Percentiles rank a stretch among this genome's conserved stretches.
These are phyloP conservation scores for Gallinago nigripennis DNA, from an alignment of 2,797 vertebrate genomes.

Conservation along the genomic window DNA sequence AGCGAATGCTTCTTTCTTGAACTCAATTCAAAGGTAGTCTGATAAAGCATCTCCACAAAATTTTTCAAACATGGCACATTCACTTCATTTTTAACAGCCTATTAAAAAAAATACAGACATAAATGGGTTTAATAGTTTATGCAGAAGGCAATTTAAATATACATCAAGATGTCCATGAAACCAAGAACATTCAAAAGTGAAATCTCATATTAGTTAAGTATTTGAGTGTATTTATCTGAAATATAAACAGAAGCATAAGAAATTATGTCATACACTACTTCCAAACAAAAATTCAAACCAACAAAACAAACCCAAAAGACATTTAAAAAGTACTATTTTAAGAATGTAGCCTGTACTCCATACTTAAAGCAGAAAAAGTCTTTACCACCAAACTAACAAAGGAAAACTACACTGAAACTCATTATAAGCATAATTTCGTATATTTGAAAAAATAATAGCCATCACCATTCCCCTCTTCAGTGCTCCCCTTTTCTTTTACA, in stretches of 20 bases:
- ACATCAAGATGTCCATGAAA: not conserved
- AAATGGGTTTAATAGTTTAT: not conserved
- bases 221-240: not conserved
- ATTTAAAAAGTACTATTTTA: not conserved
- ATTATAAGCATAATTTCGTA: not conserved
- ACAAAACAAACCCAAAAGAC: not conserved
- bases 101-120: slow-evolving; percentile 40
- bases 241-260: not conserved
- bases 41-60: slow-evolving; percentile 99
- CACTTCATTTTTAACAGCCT: slow-evolving; percentile 99
- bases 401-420: not conserved
- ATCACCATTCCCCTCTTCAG: not conserved
- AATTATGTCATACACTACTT: not conserved
- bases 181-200: not conserved
- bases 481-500: not conserved
- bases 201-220: not conserved
- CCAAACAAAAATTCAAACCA: not conserved
- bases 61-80: slow-evolving; percentile 99
- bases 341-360: not conserved
- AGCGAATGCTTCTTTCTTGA: slow-evolving; percentile 99
- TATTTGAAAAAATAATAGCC: not conserved
- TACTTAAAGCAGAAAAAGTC: not conserved
- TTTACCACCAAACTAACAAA: not conserved
- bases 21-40: slow-evolving; percentile 97
- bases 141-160: not conserved